Evolutionary conservation across 2,113 vertebrate genomes (phyloP).

Genomic region (Protobothrops mucrosquamatus): DNA sequence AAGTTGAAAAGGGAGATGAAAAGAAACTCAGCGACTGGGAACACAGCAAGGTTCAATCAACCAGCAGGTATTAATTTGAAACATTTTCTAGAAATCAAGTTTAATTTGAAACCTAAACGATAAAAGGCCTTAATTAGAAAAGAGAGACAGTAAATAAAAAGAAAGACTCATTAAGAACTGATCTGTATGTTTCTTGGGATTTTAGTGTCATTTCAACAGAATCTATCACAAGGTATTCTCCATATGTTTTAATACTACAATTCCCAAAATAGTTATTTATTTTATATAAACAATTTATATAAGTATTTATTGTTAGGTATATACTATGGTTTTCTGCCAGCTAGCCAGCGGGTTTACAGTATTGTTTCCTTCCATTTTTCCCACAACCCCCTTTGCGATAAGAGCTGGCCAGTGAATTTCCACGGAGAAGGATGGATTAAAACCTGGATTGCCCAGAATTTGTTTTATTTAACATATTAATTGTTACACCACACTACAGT

Average conservation of each 20-base stretch:
- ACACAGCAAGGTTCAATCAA: background rate
- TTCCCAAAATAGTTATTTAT: background rate
- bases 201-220: background rate
- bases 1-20: background rate
- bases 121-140: background rate
- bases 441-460: background rate
- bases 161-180: background rate
- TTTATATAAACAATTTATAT: background rate
- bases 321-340: background rate
- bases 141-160: background rate
- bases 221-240: background rate
- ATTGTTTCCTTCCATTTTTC: background rate
- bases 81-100: background rate
- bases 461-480: background rate
- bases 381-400: background rate
- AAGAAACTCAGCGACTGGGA: background rate
- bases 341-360: background rate
- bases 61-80: background rate
- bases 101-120: background rate
- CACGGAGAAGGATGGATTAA: background rate
- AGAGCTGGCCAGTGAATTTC: background rate
- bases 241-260: background rate
- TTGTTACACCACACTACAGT: background rate
- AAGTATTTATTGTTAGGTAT: background rate
- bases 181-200: background rate